phyloP scores from a whole-genome alignment of 2,888 invertebrate genomes.

The Synanthedon tipuliformis region DNA sequence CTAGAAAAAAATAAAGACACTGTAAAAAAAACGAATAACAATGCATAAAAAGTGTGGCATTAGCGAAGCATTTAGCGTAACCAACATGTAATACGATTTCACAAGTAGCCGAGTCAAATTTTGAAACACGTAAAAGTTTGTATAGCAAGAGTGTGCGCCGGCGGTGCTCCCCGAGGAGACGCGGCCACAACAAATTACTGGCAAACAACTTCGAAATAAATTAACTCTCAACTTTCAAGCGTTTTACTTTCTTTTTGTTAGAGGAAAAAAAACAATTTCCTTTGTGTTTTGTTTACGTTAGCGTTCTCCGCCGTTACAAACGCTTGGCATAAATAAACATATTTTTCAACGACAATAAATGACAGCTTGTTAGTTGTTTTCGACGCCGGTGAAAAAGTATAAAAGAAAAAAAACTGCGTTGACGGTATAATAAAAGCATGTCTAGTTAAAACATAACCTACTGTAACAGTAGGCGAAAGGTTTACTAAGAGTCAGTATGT shows the following conservation, averaged over 20 bases:
- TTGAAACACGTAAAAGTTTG: constrained; percentile 51
- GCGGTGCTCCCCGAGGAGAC: constrained; percentile 46
- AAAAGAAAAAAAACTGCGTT: background rate
- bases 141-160: constrained; percentile 41
- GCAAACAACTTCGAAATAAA: constrained; percentile 67
- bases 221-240: constrained; percentile 64
- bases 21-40: no score
- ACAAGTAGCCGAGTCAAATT: constrained; percentile 45
- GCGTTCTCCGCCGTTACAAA: constrained; percentile 26
- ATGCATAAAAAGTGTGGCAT: no score
- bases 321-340: constrained; percentile 22
- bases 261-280: constrained; percentile 55
- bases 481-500: no score
- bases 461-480: no score
- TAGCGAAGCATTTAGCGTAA: constrained; percentile 1
- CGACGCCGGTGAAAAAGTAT: background rate
- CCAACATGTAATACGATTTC: constrained; percentile 23
- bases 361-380: background rate
- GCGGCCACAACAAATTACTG: constrained; percentile 63
- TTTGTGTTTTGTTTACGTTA: constrained; percentile 49
- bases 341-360: constrained; percentile 6
- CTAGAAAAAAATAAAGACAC: no score
- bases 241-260: constrained; percentile 58
- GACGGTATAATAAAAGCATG: no score
- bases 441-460: no score